Base-by-base conservation (phyloP, 1,140 invertebrate species). In the Notospermus geniculatus region DNA sequence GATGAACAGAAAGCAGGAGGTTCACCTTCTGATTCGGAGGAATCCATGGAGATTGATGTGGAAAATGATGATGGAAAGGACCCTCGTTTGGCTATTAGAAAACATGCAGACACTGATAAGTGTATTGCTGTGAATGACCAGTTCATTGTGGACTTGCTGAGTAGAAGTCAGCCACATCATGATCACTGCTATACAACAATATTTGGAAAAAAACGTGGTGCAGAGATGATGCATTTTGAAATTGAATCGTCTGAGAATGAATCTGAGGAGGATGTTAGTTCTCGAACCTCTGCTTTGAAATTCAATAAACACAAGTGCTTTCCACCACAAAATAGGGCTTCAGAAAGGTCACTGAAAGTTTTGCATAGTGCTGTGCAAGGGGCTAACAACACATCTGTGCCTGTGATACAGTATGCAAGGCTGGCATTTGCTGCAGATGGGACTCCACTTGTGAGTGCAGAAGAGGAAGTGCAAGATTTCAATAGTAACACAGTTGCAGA, bases 151-250 rank as follows among this genome's bases (percentile, higher is more conserved):
- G 75, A 77, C 22, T 59, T 72, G 15, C 41, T 77, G 11, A 70
- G 66, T 43, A 65, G 67, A 32, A 68, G 59, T 54, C 71, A 74
- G 45, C 74, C 73, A 7, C 66, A 72, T 59, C 71, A 73, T 61
- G 76, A 78, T 52, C 76, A 78, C 60, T 65, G 68, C 60, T 78
- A 78, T 56, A 78, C 76, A 11, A 74, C 73, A n/a, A 67, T 76
- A 54, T 74, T 74, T 69, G 76, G 76, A 25, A 70, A 69, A 46
- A 70, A 70, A 50, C 68, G 60, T 59, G 63, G 63, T 50, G 62
- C 66, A 28, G 55, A 72, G 22, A 59, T 29, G 9, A 54, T 66
- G 17, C 54, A 62, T 56, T 23, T 60, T 1, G 29, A 62, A 28
- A 36, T 36, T 36, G 17, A 39, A 28, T 50, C 46, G 19, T 60